These are phyloP conservation scores for Parochlus steinenii DNA, from an alignment of 2,888 invertebrate species.

Conservation along the genomic window DNA sequence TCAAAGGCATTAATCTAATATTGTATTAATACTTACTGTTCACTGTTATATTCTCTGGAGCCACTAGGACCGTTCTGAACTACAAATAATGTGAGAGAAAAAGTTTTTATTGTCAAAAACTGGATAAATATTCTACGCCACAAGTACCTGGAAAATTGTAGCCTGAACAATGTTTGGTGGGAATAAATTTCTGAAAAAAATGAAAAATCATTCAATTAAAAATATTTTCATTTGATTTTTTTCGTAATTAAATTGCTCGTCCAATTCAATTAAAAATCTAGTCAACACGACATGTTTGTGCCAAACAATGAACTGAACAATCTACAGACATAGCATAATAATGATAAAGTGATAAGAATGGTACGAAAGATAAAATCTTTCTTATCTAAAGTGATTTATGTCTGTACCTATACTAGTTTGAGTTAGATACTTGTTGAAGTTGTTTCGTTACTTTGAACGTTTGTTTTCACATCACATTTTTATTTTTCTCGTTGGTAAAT, in stretches of 20 bases:
- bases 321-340: not conserved
- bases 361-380: too few species aligned
- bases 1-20: too few species aligned
- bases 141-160: slow-evolving; percentile 60
- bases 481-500: too few species aligned
- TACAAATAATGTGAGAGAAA: slow-evolving; percentile 27
- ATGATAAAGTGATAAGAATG: not conserved
- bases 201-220: slow-evolving; percentile 16
- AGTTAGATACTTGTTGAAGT: not conserved
- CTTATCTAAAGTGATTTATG: slow-evolving; percentile 3
- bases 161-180: slow-evolving; percentile 83
- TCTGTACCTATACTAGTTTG: not conserved
- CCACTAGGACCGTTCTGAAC: slow-evolving; percentile 37
- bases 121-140: too few species aligned
- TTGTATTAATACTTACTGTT: slow-evolving; percentile 20
- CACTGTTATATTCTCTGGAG: slow-evolving; percentile 23
- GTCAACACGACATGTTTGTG: not conserved
- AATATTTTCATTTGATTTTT: not conserved
- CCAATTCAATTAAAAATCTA: not conserved
- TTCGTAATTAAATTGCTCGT: not conserved
- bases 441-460: too few species aligned
- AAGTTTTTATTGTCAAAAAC: too few species aligned
- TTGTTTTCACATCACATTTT: too few species aligned
- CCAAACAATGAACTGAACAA: slow-evolving; percentile 1
- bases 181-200: slow-evolving; percentile 68